Conservation (phyloP, 1,140 invertebrate genomes). For the Neodiprion lecontei region DNA sequence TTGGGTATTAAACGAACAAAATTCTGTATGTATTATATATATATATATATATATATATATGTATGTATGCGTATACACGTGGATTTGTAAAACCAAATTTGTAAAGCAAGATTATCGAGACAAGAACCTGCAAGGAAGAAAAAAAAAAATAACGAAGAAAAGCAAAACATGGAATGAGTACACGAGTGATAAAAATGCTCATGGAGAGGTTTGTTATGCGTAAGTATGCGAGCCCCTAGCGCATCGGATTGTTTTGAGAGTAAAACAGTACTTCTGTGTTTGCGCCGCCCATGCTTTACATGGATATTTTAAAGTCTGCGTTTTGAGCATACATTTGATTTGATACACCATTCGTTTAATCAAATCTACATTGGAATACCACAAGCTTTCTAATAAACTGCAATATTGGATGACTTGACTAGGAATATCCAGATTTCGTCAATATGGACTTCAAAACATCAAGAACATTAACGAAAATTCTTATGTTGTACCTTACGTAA, state of each 20-base stretch:
- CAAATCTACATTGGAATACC: neutral
- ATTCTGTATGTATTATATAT: slow-evolving; percentile 8
- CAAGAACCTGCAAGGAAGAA: neutral
- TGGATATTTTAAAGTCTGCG: neutral
- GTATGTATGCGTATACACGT: neutral
- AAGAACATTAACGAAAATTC: neutral
- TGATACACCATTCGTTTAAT: neutral
- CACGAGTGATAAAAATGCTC: neutral
- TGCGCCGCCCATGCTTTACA: slow-evolving; percentile 27
- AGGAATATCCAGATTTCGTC: neutral
- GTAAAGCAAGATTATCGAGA: neutral
- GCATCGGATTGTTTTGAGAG: slow-evolving; percentile 43
- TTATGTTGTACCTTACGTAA: neutral
- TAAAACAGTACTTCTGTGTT: slow-evolving; percentile 42
- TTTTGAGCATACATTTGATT: neutral
- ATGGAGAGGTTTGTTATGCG: slow-evolving; percentile 17
- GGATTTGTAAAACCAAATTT: neutral
- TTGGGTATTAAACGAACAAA: neutral
- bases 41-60: neutral
- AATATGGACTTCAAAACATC: neutral
- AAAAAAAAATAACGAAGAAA: neutral
- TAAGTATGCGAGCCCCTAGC: slow-evolving; percentile 3
- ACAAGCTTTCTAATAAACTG: neutral
- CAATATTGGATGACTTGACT: neutral
- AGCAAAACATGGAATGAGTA: neutral